Evolutionary conservation across 2,797 vertebrate genomes (phyloP).

Genomic region (Arnoldichthys spilopterus): DNA sequence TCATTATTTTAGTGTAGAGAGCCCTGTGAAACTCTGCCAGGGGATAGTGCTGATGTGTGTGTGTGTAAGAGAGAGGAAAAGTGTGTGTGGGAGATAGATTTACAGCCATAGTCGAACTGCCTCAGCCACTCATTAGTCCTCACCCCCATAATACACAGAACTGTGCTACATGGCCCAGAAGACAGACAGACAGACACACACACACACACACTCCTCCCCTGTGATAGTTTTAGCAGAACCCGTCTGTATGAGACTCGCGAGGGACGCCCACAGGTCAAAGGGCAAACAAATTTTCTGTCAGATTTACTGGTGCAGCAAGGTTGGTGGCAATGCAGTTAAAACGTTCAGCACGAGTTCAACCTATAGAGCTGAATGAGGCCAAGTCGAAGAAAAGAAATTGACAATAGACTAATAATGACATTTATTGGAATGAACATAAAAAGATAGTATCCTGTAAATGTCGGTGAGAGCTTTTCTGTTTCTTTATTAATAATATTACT

Average conservation of each 20-base stretch:
- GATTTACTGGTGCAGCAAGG: conserved; percentile 80
- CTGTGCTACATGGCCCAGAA: conserved; percentile 23
- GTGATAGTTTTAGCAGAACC: conserved; percentile 80
- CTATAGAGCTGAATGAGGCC: conserved; percentile 7
- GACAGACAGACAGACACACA: conserved; percentile 30
- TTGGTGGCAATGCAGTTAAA: conserved; percentile 75
- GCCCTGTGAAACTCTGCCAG: conserved; percentile 70
- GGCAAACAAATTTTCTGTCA: conserved; percentile 89
- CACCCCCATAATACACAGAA: conserved; percentile 53
- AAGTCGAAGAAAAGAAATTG: conserved; percentile 23
- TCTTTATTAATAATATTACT: not conserved
- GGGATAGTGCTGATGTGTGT: conserved; percentile 49
- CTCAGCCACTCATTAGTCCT: conserved; percentile 70
- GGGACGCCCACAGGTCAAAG: conserved; percentile 79
- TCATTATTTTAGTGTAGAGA: conserved; percentile 66
- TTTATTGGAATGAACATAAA: conserved; percentile 38
- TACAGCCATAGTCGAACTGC: conserved; percentile 63
- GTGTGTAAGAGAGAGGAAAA: conserved; percentile 16
- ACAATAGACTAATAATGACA: conserved; percentile 25
- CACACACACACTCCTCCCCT: conserved; percentile 52
- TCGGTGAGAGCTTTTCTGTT: conserved; percentile 3
- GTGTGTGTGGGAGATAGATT: conserved; percentile 61
- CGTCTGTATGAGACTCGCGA: conserved; percentile 66
- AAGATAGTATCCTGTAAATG: conserved; percentile 24
- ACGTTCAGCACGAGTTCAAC: conserved; percentile 62